Percentiles rank a stretch among this genome's conserved stretches.
phyloP scores from a whole-genome alignment of 1,140 invertebrate genomes.

The Pentalonia nigronervosa region DNA sequence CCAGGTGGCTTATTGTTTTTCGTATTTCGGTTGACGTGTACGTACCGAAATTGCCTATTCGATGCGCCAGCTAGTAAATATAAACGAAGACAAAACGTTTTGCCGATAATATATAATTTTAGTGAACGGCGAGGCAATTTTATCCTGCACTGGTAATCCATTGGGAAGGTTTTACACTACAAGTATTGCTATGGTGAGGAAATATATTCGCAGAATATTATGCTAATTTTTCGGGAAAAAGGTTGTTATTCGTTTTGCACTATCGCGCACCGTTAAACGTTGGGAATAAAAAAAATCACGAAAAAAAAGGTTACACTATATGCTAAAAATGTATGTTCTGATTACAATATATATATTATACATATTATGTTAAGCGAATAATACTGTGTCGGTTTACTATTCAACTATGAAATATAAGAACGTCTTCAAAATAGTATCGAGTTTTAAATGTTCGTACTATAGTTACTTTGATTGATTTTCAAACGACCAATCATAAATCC shows the following conservation, averaged over 20 bases:
- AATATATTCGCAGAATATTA: background rate
- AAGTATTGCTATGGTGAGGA: background rate
- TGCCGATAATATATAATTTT: background rate
- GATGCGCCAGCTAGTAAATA: background rate
- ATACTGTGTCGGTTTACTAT: background rate
- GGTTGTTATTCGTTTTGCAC: background rate
- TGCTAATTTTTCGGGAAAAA: background rate
- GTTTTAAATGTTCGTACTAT: background rate
- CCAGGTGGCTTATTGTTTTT: background rate
- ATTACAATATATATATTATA: background rate
- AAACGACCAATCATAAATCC: background rate
- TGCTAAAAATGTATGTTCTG: background rate
- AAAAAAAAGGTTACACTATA: background rate
- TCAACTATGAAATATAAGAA: background rate
- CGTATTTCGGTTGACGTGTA: background rate
- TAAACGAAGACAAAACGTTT: background rate
- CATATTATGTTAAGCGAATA: background rate
- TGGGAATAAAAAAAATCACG: background rate
- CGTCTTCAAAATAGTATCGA: background rate
- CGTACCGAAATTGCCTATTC: constrained; percentile 8
- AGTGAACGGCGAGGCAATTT: background rate
- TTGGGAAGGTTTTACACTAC: background rate
- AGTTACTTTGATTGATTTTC: background rate
- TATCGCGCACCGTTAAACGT: background rate
- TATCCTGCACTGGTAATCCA: background rate